Percentiles rank a stretch among this genome's conserved stretches.
These are phyloP conservation scores for Drosophila mayaguana DNA, from an alignment of 2,888 invertebrate species.

Conservation along the genomic window DNA sequence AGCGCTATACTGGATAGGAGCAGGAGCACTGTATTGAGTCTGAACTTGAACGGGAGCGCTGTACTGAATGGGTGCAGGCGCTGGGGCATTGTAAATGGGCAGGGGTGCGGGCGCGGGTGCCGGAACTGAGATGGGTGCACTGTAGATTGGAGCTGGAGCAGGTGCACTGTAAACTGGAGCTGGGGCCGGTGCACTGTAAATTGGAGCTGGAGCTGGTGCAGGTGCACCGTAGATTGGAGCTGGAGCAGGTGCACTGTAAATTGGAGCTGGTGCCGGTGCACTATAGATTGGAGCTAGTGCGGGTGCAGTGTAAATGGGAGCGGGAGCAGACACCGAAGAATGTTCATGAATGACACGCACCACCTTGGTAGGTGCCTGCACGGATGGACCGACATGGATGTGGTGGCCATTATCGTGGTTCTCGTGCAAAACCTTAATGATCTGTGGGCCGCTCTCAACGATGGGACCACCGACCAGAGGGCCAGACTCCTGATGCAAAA, in stretches of 20 bases:
- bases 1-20: constrained; percentile 24
- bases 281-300: constrained; percentile 42
- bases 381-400: constrained; percentile 8
- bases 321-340: constrained; percentile 44
- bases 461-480: constrained; percentile 37
- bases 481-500: constrained; percentile 64
- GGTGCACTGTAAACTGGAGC: constrained; percentile 39
- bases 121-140: constrained; percentile 11
- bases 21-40: constrained; percentile 16
- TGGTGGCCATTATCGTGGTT: constrained; percentile 34
- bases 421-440: constrained; percentile 73
- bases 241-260: constrained; percentile 33
- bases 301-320: constrained; percentile 41
- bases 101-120: constrained; percentile 15
- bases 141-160: constrained; percentile 44
- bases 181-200: constrained; percentile 40
- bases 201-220: constrained; percentile 45
- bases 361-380: constrained; percentile 61
- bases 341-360: constrained; percentile 81
- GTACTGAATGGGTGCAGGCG: constrained; percentile 13
- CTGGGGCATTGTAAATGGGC: constrained; percentile 28
- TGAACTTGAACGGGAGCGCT: not conserved
- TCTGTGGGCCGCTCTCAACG: constrained; percentile 44
- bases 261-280: constrained; percentile 41
- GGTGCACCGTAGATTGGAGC: constrained; percentile 43